phyloP scores from a whole-genome alignment of 2,797 vertebrate genomes.

The Tarsius wallacei region DNA sequence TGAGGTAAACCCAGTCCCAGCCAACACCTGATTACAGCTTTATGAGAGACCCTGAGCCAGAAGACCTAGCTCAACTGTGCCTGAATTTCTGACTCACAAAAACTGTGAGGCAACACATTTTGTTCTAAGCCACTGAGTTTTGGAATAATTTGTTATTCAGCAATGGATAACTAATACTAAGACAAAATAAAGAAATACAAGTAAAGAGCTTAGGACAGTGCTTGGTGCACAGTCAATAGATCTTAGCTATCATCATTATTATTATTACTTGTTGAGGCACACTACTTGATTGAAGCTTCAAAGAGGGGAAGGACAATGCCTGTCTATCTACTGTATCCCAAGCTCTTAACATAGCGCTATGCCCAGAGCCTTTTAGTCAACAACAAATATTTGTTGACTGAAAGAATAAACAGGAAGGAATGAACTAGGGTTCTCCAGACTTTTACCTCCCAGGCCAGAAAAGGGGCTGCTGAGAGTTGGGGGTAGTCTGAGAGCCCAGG shows the following conservation, averaged over 20 bases:
- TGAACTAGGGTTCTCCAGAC: neutral
- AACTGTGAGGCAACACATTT: neutral
- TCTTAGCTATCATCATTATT: neutral
- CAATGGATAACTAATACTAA: conserved; percentile 6
- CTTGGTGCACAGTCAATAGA: neutral
- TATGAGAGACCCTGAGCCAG: neutral
- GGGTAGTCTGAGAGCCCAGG: neutral
- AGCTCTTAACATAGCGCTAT: neutral
- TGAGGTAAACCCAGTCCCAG: neutral
- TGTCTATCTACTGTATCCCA: neutral
- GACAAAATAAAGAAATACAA: conserved; percentile 3
- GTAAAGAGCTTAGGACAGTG: neutral
- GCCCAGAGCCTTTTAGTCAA: neutral
- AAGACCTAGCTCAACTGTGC: neutral
- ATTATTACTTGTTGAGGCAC: neutral
- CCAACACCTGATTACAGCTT: neutral
- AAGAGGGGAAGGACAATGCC: neutral
- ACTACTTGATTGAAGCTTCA: neutral
- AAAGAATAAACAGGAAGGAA: conserved; percentile 22
- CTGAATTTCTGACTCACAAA: neutral
- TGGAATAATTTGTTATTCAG: conserved; percentile 21
- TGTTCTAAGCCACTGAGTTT: neutral
- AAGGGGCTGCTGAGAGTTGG: neutral
- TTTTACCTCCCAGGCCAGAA: neutral
- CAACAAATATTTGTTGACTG: neutral